Conservation (phyloP, 35 echinoderm and acorn worm species). For the Eucidaris tribuloides region DNA sequence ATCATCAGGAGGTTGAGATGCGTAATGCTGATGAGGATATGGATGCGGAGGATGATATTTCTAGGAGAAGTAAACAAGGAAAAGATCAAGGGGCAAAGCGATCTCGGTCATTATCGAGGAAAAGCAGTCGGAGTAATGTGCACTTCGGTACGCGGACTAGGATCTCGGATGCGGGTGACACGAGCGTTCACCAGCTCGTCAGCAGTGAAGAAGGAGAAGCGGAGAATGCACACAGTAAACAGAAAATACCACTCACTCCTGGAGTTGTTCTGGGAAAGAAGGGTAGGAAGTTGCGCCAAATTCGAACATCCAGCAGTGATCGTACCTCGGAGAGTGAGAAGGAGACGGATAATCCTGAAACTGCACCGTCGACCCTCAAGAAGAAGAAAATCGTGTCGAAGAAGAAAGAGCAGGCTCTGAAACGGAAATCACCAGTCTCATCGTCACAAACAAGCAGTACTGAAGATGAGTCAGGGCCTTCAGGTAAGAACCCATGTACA, state of each 20-base stretch:
- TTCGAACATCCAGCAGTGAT: not conserved
- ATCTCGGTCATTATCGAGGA: too few relatives aligned
- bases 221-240: not conserved
- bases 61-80: too few relatives aligned
- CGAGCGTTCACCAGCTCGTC: not conserved
- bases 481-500: too few relatives aligned
- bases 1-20: not conserved
- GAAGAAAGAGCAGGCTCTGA: too few relatives aligned
- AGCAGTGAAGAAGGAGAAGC: not conserved
- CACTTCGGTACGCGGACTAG: not conserved
- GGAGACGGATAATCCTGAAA: not conserved
- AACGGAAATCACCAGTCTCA: too few relatives aligned
- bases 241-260: not conserved
- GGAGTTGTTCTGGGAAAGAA: not conserved
- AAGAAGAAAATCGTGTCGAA: too few relatives aligned
- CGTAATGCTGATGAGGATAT: not conserved
- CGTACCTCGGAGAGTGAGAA: not conserved
- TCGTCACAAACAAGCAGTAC: too few relatives aligned
- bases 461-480: too few relatives aligned
- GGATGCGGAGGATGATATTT: not conserved
- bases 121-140: not conserved
- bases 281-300: not conserved
- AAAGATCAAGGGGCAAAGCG: too few relatives aligned
- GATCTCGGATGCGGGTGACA: constrained; percentile 1
- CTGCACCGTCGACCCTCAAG: too few relatives aligned